Evolutionary conservation across 2,113 vertebrate species (phyloP).

Genomic region (Megaptera novaeangliae): DNA sequence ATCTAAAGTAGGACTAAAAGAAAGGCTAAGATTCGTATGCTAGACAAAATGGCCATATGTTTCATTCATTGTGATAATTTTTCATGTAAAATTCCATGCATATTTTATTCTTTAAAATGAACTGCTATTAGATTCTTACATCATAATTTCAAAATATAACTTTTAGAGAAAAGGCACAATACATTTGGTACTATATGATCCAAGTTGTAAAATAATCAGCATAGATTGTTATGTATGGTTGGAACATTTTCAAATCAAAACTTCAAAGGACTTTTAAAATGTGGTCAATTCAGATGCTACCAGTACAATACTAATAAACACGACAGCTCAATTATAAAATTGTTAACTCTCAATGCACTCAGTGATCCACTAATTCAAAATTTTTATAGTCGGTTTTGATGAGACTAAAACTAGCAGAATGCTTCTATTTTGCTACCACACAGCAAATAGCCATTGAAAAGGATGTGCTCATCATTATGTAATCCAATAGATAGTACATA

Average conservation of each 20-base stretch:
- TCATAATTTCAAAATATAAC: constrained; percentile 31
- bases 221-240: background rate
- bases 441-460: background rate
- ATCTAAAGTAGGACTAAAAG: background rate
- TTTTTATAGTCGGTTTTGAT: background rate
- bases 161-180: constrained; percentile 36
- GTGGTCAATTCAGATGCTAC: background rate
- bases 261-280: constrained; percentile 20
- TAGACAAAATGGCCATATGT: background rate
- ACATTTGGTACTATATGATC: background rate
- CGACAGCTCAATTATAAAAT: background rate
- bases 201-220: background rate
- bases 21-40: background rate
- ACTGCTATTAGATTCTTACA: background rate
- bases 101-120: constrained; percentile 43
- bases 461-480: background rate
- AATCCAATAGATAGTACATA: background rate
- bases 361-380: constrained; percentile 26
- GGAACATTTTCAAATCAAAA: constrained; percentile 44
- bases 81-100: background rate
- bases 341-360: constrained; percentile 7
- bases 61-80: background rate
- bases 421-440: background rate
- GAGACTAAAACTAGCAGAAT: background rate
- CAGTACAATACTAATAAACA: constrained; percentile 24